These are phyloP conservation scores for Periparus ater DNA, from an alignment of 2,797 vertebrate species.

Conservation along the genomic window DNA sequence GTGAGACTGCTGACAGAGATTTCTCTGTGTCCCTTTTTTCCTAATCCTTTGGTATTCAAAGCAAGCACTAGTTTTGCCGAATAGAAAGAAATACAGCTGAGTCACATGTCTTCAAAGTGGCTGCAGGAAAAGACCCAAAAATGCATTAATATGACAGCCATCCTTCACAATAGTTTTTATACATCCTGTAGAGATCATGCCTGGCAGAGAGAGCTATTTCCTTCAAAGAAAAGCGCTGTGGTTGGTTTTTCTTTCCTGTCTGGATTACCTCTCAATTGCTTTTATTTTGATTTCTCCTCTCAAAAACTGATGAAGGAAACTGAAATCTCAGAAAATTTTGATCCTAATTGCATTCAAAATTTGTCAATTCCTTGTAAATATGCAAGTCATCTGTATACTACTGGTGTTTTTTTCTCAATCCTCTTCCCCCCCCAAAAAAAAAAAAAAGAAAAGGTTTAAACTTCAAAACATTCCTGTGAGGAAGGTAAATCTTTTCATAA, in stretches of 20 bases:
- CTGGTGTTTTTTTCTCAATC: background rate
- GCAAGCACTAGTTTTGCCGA: conserved; percentile 25
- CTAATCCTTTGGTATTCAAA: conserved; percentile 46
- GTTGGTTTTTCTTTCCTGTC: background rate
- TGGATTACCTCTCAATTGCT: background rate
- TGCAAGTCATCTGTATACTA: background rate
- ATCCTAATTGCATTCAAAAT: background rate
- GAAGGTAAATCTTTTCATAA: conserved; percentile 45
- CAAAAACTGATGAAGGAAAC: background rate
- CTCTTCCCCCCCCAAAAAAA: background rate
- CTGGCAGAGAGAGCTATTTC: background rate
- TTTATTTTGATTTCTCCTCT: background rate
- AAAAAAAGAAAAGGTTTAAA: background rate
- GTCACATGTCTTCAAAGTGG: conserved; percentile 44
- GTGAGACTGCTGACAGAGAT: conserved; percentile 50
- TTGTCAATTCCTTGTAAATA: background rate
- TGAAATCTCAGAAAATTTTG: background rate
- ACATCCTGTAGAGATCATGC: background rate
- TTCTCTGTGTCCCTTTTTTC: conserved; percentile 30
- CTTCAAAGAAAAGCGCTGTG: background rate
- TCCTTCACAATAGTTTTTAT: conserved; percentile 10
- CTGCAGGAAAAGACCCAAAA: conserved; percentile 25
- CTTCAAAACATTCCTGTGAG: background rate
- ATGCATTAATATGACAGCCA: background rate
- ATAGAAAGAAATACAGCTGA: conserved; percentile 48